Percentiles rank a stretch among this genome's conserved stretches.
These are phyloP conservation scores for Hoplodrina ambigua DNA, from an alignment of 2,888 invertebrate species.

Conservation along the genomic window DNA sequence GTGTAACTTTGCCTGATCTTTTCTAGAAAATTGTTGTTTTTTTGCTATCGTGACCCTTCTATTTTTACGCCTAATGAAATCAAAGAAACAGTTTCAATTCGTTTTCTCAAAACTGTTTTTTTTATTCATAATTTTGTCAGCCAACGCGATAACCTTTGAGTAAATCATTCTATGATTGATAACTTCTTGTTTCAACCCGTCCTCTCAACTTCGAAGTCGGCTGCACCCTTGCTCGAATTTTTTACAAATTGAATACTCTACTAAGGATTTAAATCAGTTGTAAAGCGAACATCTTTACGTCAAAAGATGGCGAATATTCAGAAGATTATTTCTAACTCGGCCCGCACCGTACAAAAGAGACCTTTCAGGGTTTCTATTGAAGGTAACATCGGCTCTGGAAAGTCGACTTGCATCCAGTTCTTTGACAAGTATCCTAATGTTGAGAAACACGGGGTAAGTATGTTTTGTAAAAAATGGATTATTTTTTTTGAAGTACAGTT, in stretches of 20 bases:
- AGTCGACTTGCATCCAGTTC: conserved; percentile 94
- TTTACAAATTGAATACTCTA: background rate
- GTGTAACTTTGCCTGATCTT: too few relatives aligned
- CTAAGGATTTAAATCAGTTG: background rate
- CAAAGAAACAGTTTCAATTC: background rate
- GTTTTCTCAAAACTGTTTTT: background rate
- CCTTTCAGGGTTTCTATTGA: conserved; percentile 94
- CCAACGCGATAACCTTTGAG: background rate
- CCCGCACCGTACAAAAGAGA: conserved; percentile 75
- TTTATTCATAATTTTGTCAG: background rate
- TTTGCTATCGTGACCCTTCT: background rate
- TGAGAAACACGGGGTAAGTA: conserved; percentile 87
- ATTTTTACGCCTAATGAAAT: background rate
- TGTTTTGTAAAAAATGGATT: too few relatives aligned
- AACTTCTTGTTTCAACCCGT: background rate
- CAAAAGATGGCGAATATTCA: conserved; percentile 74
- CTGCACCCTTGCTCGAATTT: background rate
- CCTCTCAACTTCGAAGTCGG: background rate
- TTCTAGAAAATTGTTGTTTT: background rate
- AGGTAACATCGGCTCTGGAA: conserved; percentile 95
- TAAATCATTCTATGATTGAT: background rate
- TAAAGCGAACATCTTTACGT: background rate
- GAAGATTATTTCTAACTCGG: conserved; percentile 74
- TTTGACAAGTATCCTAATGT: conserved; percentile 92
- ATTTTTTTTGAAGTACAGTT: too few relatives aligned